Percentiles rank a stretch among this genome's conserved stretches.
phyloP scores from a whole-genome alignment of 2,113 vertebrate species.

The Prolemur simus region DNA sequence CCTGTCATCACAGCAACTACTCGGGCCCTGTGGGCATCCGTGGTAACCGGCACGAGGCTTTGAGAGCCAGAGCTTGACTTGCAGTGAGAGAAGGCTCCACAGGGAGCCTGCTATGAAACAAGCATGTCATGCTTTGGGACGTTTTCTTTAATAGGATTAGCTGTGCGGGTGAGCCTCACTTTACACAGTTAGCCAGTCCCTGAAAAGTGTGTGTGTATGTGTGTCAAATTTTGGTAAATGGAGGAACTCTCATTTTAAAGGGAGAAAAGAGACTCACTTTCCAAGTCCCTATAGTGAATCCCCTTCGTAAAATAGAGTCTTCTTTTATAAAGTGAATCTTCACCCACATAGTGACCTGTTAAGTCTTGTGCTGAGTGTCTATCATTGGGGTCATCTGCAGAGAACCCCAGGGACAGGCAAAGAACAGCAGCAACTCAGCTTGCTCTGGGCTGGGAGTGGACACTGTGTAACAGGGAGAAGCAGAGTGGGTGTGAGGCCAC shows the following conservation, averaged over 20 bases:
- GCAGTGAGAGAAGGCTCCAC: neutral
- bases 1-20: conserved; percentile 76
- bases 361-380: neutral
- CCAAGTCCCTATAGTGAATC: conserved; percentile 28
- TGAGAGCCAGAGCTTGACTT: conserved; percentile 46
- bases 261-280: neutral
- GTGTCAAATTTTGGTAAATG: conserved; percentile 13
- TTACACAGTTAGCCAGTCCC: neutral
- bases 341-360: neutral
- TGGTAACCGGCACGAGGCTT: conserved; percentile 48
- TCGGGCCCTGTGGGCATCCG: conserved; percentile 48
- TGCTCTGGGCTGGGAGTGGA: neutral
- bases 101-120: conserved; percentile 52
- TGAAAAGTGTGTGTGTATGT: neutral
- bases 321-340: conserved; percentile 44
- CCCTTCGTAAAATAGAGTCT: conserved; percentile 31
- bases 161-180: neutral
- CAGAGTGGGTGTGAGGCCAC: neutral
- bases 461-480: conserved; percentile 30
- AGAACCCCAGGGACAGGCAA: conserved; percentile 32
- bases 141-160: conserved; percentile 59
- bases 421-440: conserved; percentile 47
- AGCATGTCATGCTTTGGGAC: conserved; percentile 2
- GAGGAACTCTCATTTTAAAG: conserved; percentile 49
- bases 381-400: neutral